Base-by-base conservation (phyloP, 2,888 invertebrate species). In the Cheilosia scutellata region DNA sequence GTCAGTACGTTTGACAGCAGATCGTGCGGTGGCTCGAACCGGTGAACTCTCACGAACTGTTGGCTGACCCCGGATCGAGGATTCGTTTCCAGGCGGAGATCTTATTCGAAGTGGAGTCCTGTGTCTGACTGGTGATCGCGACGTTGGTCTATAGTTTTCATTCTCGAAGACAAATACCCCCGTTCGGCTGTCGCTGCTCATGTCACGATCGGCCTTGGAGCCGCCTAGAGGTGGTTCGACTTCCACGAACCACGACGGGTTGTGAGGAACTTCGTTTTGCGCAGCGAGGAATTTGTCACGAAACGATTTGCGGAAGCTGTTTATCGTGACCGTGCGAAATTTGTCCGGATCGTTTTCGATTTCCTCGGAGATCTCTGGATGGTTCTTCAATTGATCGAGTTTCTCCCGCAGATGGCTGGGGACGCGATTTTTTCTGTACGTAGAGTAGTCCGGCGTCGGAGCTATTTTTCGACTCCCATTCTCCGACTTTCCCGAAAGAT, bases 161-260 rank as follows among this genome's bases (percentile, higher is more conserved):
- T 92, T 92, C 11, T 91, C 89, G 60, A 90, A 92, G 25, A 91
- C 89, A 16, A 91, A 87, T 16, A 90, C 89, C 20, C 90, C 91
- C 0, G 89, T 87, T 1, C 89, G 89, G 74, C 90, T 89, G 82
- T 90, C 90, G 55, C 90, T 89, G 13, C 40, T 74, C 13, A 66
- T 72, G 6, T 37, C 75, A 3, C 5, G 29, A 1, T 71, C 40
- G 31, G 57, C 27, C 0, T 40, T 47, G 16, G n/a, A 0, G 51
- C 31, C 31, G 1, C 4, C 57, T n/a, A 76, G 75, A 0, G 89
- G 88, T 37, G 89, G 78, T 3, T 92, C 92, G 6, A 92, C 92
- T 82, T 91, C 91, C 5, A 92, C 91, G 80, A 92, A 92, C 92
- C 92, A 92, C 68, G 92, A 88, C 33, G 92, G 92, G 89, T 92